Evolutionary conservation across 92 coral and sea anemone species (phyloP), one percentile per base, ranked within the genome.

Genomic region (Meandrina meandrites): DNA sequence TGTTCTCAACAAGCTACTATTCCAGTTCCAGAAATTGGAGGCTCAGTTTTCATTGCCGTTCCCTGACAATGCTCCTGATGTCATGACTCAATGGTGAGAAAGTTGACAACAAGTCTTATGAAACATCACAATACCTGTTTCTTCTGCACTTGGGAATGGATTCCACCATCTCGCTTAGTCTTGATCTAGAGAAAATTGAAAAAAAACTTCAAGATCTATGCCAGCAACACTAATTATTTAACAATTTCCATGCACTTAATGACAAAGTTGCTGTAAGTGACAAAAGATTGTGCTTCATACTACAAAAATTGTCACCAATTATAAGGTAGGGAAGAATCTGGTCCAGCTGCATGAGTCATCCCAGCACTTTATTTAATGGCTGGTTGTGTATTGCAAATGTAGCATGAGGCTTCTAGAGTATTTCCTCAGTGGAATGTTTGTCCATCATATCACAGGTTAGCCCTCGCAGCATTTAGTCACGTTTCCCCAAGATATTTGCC

Each of bases 71-170:
- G 45, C 45, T 40, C 45, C 45, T 40, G 6, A 40, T n/a, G n/a
- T n/a, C n/a, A n/a, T n/a, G n/a, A n/a, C n/a, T n/a, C n/a, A n/a
- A n/a, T n/a, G n/a, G n/a, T n/a, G n/a, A n/a, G n/a, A n/a, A n/a
- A n/a, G n/a, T 6, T 40, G 2, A 12, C 2, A 1, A 76, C 34
- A 50, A 50, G 67, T 40, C 1, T 13, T 24, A 40, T 40, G 31
- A 37, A 40, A 7, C 40, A 76, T 21, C 60, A 28, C 10, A 48
- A 31, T 76, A 72, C 99, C 99, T 97, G 94, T 95, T 97, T 87
- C 99, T 89, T 74, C 99, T 88, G 81, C 99, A 90, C 84, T 94
- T 93, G 15, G 98, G 97, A 79, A 97, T 97, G 48, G 95, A 88
- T 50, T 95, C 99, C 75, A 97, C 96, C 90, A 97, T 84, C 83